These are phyloP conservation scores for Norana najaformis DNA, from an alignment of 2,888 invertebrate species.

Conservation along the genomic window DNA sequence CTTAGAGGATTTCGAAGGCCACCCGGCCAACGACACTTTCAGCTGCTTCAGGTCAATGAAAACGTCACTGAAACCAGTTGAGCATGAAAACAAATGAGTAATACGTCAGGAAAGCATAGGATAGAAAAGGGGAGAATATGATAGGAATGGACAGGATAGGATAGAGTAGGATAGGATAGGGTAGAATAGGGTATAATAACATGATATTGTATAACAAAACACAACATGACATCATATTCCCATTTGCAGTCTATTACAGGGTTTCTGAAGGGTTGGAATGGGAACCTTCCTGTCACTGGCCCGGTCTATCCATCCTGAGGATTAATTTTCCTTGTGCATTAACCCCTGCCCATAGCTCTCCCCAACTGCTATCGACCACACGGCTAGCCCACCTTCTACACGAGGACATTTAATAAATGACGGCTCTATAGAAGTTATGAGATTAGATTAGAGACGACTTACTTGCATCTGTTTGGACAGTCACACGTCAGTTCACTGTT, in stretches of 20 bases:
- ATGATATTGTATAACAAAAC: background rate
- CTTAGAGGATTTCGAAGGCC: background rate
- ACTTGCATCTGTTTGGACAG: slow-evolving; percentile 34
- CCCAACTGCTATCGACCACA: too few relatives aligned
- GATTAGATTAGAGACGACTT: background rate
- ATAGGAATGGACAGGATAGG: background rate
- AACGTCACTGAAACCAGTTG: background rate
- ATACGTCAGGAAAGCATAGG: too few relatives aligned
- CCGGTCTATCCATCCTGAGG: too few relatives aligned
- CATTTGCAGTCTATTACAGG: too few relatives aligned
- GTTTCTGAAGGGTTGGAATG: too few relatives aligned
- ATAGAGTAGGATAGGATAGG: too few relatives aligned
- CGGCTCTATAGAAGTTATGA: background rate
- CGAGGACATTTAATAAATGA: background rate
- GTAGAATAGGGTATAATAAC: background rate
- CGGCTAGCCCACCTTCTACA: background rate
- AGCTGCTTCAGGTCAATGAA: background rate
- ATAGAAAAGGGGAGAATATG: background rate
- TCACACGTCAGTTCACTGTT: slow-evolving; percentile 27
- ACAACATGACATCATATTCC: slow-evolving; percentile 21
- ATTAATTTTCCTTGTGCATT: too few relatives aligned
- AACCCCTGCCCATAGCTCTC: too few relatives aligned
- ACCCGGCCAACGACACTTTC: background rate
- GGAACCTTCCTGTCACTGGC: too few relatives aligned
- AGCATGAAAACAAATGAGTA: too few relatives aligned